A percentile compares a stretch with the other conserved stretches of the same genome.
Evolutionary conservation across 2,888 invertebrate genomes (phyloP).

Genomic region (Orgyia antiqua): DNA sequence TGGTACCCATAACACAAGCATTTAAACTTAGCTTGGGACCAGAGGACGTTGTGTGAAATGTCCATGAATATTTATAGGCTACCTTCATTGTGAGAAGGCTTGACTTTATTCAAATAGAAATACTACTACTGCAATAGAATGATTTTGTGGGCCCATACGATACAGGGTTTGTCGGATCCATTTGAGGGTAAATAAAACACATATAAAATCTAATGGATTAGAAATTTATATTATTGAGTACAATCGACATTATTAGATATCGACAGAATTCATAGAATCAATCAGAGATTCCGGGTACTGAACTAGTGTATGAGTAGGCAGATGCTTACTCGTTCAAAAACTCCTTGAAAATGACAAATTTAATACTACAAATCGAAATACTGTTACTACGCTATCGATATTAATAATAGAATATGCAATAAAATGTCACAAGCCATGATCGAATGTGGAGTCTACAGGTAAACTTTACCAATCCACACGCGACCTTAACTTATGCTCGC

Average conservation of each 20-base stretch:
- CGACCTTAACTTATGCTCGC: conserved; percentile 29
- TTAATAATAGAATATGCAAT: conserved; percentile 65
- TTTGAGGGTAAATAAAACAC: conserved; percentile 55
- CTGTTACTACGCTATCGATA: conserved; percentile 61
- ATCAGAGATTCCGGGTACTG: conserved; percentile 30
- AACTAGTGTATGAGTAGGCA: conserved; percentile 28
- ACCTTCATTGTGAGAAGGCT: too few relatives aligned
- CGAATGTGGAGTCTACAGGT: conserved; percentile 36
- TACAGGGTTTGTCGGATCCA: too few relatives aligned
- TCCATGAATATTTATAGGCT: too few relatives aligned
- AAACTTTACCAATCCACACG: conserved; percentile 31
- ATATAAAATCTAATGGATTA: conserved; percentile 71
- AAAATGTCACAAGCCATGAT: conserved; percentile 52
- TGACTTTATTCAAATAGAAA: too few relatives aligned
- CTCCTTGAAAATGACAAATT: conserved; percentile 61
- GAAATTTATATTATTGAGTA: conserved; percentile 77
- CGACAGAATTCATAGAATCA: conserved; percentile 51
- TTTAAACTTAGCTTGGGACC: too few relatives aligned
- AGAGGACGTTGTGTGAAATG: too few relatives aligned
- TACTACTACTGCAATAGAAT: too few relatives aligned
- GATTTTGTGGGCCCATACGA: too few relatives aligned
- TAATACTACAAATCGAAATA: conserved; percentile 69
- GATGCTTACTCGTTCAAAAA: conserved; percentile 35
- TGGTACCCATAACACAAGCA: too few relatives aligned
- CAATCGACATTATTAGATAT: conserved; percentile 72